Percentiles rank a stretch among this genome's conserved stretches.
These are phyloP conservation scores for Seira sanloemensis DNA, from an alignment of 2,888 invertebrate species.

Conservation along the genomic window DNA sequence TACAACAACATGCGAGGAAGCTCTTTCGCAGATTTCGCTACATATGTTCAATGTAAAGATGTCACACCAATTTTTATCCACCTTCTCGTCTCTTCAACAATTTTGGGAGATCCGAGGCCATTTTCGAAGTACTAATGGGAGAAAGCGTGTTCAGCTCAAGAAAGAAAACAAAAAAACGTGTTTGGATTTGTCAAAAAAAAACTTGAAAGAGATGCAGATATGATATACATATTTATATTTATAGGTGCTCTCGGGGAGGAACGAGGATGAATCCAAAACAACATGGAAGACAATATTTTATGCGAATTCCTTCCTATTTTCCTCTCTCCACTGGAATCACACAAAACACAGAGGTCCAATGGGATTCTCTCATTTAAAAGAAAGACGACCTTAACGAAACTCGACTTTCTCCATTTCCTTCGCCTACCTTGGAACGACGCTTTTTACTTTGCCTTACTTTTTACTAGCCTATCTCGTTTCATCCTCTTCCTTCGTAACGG, in stretches of 20 bases:
- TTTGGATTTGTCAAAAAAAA: neutral
- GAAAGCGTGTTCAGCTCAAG: neutral
- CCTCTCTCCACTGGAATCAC: neutral
- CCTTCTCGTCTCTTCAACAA: too few species aligned
- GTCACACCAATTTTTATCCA: too few species aligned
- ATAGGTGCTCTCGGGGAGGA: too few species aligned
- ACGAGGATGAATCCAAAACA: neutral
- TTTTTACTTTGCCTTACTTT: constrained; percentile 33
- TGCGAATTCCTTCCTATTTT: neutral
- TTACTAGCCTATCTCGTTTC: constrained; percentile 13
- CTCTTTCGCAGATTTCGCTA: too few species aligned
- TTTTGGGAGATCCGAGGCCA: neutral
- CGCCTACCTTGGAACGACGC: neutral
- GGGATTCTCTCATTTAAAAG: constrained; percentile 42
- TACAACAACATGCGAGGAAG: too few species aligned
- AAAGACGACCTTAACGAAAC: constrained; percentile 43
- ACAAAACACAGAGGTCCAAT: constrained; percentile 24
- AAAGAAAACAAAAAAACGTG: neutral
- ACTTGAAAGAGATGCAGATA: too few species aligned
- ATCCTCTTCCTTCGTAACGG: neutral
- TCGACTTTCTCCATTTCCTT: constrained; percentile 26
- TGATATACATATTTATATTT: too few species aligned
- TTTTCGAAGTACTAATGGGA: neutral
- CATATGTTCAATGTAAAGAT: too few species aligned
- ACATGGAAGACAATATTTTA: neutral